Conservation (phyloP, 1,140 invertebrate species). For the Drosophila chauvacae region DNA sequence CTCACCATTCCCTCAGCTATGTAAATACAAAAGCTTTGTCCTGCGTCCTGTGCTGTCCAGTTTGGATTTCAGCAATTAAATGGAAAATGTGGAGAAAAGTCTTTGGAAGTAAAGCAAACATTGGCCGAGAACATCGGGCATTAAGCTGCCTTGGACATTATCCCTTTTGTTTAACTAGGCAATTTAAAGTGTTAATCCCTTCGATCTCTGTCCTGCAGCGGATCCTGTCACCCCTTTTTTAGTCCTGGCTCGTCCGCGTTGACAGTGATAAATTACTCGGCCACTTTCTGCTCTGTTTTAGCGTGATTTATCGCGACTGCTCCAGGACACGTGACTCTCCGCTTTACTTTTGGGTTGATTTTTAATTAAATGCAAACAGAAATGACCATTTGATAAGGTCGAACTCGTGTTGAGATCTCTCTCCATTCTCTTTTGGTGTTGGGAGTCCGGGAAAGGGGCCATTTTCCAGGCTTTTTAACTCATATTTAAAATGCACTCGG, state of each 20-base stretch:
- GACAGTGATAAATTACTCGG: slow-evolving; percentile 83
- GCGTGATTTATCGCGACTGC: slow-evolving; percentile 81
- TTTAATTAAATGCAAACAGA: slow-evolving; percentile 84
- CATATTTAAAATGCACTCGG: slow-evolving; percentile 76
- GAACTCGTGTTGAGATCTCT: slow-evolving; percentile 1
- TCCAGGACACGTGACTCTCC: slow-evolving; percentile 72
- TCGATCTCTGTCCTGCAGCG: slow-evolving; percentile 56
- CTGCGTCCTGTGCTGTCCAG: slow-evolving; percentile 23
- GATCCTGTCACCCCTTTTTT: slow-evolving; percentile 49
- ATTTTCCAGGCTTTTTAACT: slow-evolving; percentile 67
- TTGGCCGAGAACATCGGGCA: slow-evolving; percentile 1
- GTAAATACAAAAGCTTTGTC: slow-evolving; percentile 36
- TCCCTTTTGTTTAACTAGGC: slow-evolving; percentile 70
- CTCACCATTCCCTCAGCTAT: slow-evolving; percentile 1
- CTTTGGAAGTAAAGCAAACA: slow-evolving; percentile 44
- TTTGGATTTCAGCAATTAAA: slow-evolving; percentile 42
- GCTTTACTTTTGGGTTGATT: slow-evolving; percentile 72
- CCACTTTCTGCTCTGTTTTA: slow-evolving; percentile 75
- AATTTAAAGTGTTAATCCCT: slow-evolving; percentile 77
- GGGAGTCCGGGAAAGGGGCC: background rate
- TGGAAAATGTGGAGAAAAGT: slow-evolving; percentile 39
- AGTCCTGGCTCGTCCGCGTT: slow-evolving; percentile 52
- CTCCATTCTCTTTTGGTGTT: background rate
- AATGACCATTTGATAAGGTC: slow-evolving; percentile 82
- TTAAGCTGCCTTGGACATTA: slow-evolving; percentile 39